phyloP scores from a whole-genome alignment of 2,113 vertebrate species.

The Cepphus grylle region DNA sequence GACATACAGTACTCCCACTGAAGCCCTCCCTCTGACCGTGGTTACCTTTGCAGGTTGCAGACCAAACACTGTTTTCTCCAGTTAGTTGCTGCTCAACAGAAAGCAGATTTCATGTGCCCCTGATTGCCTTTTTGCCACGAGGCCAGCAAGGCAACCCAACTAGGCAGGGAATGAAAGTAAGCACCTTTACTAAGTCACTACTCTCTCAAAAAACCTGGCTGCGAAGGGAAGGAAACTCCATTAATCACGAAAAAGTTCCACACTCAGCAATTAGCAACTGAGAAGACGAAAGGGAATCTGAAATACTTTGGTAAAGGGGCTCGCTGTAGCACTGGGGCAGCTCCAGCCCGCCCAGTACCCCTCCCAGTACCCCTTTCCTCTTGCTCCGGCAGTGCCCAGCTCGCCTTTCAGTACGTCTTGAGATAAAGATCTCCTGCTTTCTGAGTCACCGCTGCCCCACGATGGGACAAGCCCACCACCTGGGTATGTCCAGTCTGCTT shows the following conservation, averaged over 20 bases:
- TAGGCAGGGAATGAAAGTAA: background rate
- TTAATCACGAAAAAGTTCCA: background rate
- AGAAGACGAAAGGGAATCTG: background rate
- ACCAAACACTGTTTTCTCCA: background rate
- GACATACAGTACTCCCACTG: fast-evolving
- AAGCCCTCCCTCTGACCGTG: background rate
- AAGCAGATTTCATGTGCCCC: background rate
- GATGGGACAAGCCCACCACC: background rate
- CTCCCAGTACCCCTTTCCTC: background rate
- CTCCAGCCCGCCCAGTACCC: background rate
- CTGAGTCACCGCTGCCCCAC: background rate
- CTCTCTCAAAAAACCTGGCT: background rate
- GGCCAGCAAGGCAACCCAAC: background rate
- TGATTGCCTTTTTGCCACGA: background rate
- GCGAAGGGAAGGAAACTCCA: background rate
- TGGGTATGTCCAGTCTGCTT: background rate
- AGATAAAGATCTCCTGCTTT: background rate
- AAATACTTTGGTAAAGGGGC: background rate
- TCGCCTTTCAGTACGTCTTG: background rate
- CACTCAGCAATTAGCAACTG: background rate
- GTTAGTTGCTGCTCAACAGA: background rate
- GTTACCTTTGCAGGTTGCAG: background rate
- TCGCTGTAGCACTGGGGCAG: background rate
- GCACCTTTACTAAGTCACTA: fast-evolving
- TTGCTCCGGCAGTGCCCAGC: background rate